Conservation (phyloP, 2,797 vertebrate species). For the Cephalopachus bancanus region DNA sequence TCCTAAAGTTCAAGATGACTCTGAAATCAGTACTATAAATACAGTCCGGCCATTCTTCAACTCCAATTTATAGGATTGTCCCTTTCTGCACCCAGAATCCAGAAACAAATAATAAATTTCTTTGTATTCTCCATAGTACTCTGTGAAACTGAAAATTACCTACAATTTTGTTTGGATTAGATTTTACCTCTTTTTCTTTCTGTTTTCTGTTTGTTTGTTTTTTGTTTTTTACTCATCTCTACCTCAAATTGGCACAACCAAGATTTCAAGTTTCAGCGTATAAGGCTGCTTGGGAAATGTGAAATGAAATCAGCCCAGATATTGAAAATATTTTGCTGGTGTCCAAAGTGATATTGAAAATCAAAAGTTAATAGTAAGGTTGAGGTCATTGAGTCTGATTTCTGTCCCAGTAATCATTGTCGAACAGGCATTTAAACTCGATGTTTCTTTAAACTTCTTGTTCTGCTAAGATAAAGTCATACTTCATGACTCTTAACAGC, state of each 20-base stretch:
- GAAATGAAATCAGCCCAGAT: background rate
- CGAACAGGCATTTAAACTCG: background rate
- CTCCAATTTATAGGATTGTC: background rate
- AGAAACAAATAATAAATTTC: background rate
- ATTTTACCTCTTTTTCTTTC: constrained; percentile 62
- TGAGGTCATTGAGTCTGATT: background rate
- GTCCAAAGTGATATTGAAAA: constrained; percentile 19
- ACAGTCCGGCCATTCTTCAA: background rate
- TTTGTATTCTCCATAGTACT: background rate
- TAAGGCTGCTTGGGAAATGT: constrained; percentile 27
- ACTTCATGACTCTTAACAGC: background rate
- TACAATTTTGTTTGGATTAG: constrained; percentile 50
- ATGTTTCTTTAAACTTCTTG: background rate
- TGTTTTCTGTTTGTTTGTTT: too few species aligned
- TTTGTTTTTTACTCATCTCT: constrained; percentile 74
- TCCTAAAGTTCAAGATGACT: background rate
- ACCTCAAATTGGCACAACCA: constrained; percentile 63
- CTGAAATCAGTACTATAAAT: background rate
- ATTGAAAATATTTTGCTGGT: constrained; percentile 10
- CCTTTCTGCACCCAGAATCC: constrained; percentile 4
- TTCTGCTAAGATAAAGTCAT: constrained; percentile 38
- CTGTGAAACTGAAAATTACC: background rate
- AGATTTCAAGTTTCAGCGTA: constrained; percentile 38
- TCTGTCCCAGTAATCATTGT: background rate
- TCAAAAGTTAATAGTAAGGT: constrained; percentile 58